phyloP scores from a whole-genome alignment of 2,888 invertebrate genomes.

The Colostygia pectinataria region DNA sequence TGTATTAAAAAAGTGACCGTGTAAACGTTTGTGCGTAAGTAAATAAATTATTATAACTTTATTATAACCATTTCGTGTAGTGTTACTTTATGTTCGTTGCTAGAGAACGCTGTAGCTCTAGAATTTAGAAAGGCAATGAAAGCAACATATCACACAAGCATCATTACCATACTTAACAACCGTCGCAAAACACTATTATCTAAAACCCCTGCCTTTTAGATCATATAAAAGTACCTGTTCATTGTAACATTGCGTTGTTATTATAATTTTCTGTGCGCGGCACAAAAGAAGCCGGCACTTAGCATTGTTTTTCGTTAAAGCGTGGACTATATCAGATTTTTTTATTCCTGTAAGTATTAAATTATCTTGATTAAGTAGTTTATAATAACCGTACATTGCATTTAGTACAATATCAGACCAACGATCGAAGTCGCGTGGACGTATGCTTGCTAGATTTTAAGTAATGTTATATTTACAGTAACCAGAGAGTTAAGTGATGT shows the following conservation, averaged over 20 bases:
- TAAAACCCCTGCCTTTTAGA: conserved; percentile 24
- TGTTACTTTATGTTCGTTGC: neutral
- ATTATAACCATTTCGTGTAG: neutral
- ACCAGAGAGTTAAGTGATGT: conserved; percentile 15
- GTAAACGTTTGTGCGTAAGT: too few relatives aligned
- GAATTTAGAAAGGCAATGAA: conserved; percentile 36
- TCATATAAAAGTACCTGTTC: conserved; percentile 23
- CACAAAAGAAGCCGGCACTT: conserved; percentile 36
- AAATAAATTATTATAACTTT: too few relatives aligned
- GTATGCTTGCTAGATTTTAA: too few relatives aligned
- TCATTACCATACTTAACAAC: conserved; percentile 37
- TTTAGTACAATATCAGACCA: too few relatives aligned
- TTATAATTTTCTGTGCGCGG: conserved; percentile 34
- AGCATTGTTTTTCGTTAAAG: neutral
- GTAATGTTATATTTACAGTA: conserved; percentile 26
- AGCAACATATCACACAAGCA: conserved; percentile 28
- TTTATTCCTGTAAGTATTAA: too few relatives aligned
- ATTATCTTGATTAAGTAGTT: too few relatives aligned
- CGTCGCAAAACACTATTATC: conserved; percentile 31
- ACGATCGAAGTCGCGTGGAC: too few relatives aligned
- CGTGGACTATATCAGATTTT: too few relatives aligned
- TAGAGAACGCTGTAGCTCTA: conserved; percentile 9
- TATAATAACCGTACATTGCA: too few relatives aligned
- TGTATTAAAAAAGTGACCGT: too few relatives aligned
- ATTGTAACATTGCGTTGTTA: conserved; percentile 39